phyloP scores from a whole-genome alignment of 2,113 vertebrate species.

The Paedocypris sp. region DNA sequence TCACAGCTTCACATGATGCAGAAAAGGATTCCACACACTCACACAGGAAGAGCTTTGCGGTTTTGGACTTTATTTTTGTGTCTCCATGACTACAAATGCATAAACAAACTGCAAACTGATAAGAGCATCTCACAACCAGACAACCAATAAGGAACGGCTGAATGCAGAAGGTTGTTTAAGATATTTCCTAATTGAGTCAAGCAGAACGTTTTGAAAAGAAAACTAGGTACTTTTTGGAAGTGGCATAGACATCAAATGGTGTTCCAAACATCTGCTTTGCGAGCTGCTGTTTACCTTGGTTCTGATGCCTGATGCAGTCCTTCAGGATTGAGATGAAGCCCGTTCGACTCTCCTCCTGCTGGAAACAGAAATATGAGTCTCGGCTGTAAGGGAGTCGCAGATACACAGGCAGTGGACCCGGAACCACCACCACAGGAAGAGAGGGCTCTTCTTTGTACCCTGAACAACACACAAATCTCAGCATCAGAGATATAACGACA shows the following conservation, averaged over 20 bases:
- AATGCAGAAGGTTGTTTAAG: no score
- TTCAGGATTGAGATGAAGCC: slow-evolving; percentile 61
- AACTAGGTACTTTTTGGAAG: no score
- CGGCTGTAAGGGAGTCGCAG: slow-evolving; percentile 71
- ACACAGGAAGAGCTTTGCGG: slow-evolving; percentile 61
- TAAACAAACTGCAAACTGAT: slow-evolving; percentile 10
- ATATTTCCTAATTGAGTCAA: no score
- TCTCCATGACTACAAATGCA: slow-evolving; percentile 33
- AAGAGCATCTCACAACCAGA: no score
- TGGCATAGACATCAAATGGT: neutral
- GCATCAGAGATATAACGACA: neutral
- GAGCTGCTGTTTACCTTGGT: slow-evolving; percentile 58
- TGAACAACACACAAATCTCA: slow-evolving; percentile 28
- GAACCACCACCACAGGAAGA: slow-evolving; percentile 52
- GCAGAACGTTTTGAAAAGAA: no score
- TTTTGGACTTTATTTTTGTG: slow-evolving; percentile 54
- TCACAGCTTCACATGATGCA: slow-evolving; percentile 29
- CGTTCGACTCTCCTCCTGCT: slow-evolving; percentile 50
- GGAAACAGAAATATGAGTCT: slow-evolving; percentile 72
- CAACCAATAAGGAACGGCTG: no score
- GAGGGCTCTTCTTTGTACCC: slow-evolving; percentile 61
- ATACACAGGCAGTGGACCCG: slow-evolving; percentile 68
- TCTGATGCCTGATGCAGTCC: slow-evolving; percentile 73
- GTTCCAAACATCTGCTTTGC: neutral
- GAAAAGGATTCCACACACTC: slow-evolving; percentile 49